Conservation (phyloP, 2,113 vertebrate species). For the Nematolebias whitei region DNA sequence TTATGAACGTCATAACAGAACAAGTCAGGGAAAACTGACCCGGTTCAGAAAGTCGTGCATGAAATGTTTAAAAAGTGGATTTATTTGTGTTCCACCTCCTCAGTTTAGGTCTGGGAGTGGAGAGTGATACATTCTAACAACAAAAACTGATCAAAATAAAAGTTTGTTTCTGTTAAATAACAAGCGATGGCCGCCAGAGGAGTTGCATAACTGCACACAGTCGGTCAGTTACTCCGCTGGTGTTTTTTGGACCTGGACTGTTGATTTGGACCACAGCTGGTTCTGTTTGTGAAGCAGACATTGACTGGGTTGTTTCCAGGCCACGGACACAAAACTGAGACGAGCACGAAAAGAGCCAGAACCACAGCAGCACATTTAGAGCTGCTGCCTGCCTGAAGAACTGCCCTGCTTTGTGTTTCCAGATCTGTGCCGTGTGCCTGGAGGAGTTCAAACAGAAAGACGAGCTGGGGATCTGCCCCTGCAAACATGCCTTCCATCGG, state of each 20-base stretch:
- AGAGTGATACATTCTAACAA: too few species aligned
- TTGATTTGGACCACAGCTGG: slow-evolving; percentile 5
- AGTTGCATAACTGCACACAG: slow-evolving; percentile 32
- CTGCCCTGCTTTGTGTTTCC: slow-evolving; percentile 27
- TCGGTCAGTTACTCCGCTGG: slow-evolving; percentile 5
- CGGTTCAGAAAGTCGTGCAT: too few species aligned
- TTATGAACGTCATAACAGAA: too few species aligned
- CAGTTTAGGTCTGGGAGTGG: too few species aligned
- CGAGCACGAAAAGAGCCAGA: not conserved
- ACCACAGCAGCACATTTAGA: slow-evolving; percentile 2
- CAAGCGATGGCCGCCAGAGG: not conserved
- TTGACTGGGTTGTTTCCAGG: slow-evolving; percentile 14
- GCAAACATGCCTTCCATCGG: slow-evolving; percentile 99
- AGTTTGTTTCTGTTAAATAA: slow-evolving; percentile 1
- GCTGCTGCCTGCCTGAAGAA: not conserved
- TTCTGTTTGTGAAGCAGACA: slow-evolving; percentile 19
- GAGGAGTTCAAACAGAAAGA: slow-evolving; percentile 99
- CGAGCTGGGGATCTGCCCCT: slow-evolving; percentile 97
- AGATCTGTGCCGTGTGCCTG: slow-evolving; percentile 98
- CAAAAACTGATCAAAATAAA: not conserved
- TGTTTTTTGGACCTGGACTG: not conserved
- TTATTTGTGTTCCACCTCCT: too few species aligned
- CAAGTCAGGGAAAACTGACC: too few species aligned
- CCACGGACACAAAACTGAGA: slow-evolving; percentile 1
- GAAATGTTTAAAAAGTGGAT: too few species aligned